phyloP scores from a whole-genome alignment of 2,888 invertebrate species.

The Cephus rjabovi region DNA sequence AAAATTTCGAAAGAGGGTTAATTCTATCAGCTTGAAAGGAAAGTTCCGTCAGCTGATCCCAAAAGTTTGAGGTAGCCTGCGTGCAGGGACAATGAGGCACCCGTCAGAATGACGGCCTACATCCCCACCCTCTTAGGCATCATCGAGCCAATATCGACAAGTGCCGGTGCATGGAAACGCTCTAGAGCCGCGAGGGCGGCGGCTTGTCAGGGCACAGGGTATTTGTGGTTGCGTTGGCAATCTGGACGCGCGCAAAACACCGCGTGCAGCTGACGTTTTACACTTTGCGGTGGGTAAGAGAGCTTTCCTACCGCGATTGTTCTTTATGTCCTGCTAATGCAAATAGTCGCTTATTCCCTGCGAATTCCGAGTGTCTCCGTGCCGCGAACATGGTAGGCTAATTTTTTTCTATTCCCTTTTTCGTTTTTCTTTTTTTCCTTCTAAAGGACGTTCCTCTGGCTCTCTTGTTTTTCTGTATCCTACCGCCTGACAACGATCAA shows the following conservation, averaged over 20 bases:
- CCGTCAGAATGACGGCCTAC: not conserved
- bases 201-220: constrained; percentile 8
- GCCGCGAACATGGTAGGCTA: not conserved
- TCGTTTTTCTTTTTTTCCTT: not conserved
- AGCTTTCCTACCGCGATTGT: constrained; percentile 6
- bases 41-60: constrained; percentile 7
- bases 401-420: not conserved
- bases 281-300: constrained; percentile 36
- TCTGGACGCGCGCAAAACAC: constrained; percentile 38
- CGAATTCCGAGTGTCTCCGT: not conserved
- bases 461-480: not conserved
- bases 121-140: not conserved
- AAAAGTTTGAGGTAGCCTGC: not conserved
- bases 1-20: constrained; percentile 2
- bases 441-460: not conserved
- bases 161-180: constrained; percentile 8
- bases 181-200: constrained; percentile 3
- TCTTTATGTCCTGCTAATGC: constrained; percentile 3
- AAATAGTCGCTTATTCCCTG: not conserved
- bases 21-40: constrained; percentile 1
- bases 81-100: not conserved
- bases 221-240: constrained; percentile 39
- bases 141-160: not conserved
- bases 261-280: constrained; percentile 50
- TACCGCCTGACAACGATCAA: not conserved